These are phyloP conservation scores for Gobiocypris rarus DNA, from an alignment of 2,113 vertebrate species.

Conservation along the genomic window DNA sequence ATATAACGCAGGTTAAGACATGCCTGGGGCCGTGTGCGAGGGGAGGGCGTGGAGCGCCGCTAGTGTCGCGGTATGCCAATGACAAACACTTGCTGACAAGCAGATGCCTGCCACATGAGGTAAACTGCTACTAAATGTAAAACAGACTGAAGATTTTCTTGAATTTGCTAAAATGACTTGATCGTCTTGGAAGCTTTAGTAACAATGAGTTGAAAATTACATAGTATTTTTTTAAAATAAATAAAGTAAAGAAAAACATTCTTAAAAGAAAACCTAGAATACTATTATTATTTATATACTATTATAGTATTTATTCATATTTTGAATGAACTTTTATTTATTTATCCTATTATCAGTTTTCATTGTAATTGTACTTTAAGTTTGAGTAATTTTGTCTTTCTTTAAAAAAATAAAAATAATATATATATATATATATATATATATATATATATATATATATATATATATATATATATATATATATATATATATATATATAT, in stretches of 20 bases:
- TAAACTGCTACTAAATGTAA: neutral
- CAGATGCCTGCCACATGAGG: neutral
- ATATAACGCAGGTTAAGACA: constrained; percentile 67
- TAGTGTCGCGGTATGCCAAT: constrained; percentile 14
- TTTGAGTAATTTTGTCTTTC: neutral
- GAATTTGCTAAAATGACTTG: neutral
- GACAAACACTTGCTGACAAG: constrained; percentile 18
- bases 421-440: too few relatives aligned
- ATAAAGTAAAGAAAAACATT: neutral
- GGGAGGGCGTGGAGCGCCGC: neutral
- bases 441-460: too few relatives aligned
- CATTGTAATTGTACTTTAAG: neutral
- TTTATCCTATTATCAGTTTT: neutral
- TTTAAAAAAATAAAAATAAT: too few relatives aligned
- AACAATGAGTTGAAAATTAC: neutral
- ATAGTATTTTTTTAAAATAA: too few relatives aligned
- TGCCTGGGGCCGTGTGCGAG: constrained; percentile 33
- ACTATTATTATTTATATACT: neutral
- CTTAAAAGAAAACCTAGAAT: neutral
- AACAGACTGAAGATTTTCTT: neutral
- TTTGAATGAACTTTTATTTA: neutral
- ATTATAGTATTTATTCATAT: neutral
- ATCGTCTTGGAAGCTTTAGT: neutral
- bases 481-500: too few relatives aligned
- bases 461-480: too few relatives aligned